These are phyloP conservation scores for Caenorhabditis sp. DNA, from an alignment of 2,888 invertebrate genomes.

Conservation along the genomic window DNA sequence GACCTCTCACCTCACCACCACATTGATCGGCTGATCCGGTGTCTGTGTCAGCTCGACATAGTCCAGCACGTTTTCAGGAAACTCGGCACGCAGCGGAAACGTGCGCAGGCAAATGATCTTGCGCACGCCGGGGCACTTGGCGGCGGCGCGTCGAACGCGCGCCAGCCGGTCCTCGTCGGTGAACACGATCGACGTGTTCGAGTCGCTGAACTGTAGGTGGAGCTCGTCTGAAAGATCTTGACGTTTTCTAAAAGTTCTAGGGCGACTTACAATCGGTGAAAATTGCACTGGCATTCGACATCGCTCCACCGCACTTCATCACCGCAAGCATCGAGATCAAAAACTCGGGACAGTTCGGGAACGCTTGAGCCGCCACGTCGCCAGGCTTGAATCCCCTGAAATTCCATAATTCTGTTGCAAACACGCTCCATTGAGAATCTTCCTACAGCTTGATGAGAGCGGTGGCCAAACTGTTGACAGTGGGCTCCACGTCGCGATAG, in stretches of 20 bases:
- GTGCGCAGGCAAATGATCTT: slow-evolving; percentile 67
- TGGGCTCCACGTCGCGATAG: slow-evolving; percentile 57
- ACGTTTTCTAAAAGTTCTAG: no score
- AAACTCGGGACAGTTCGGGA: slow-evolving; percentile 71
- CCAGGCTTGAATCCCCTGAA: slow-evolving; percentile 68
- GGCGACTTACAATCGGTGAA: slow-evolving; percentile 76
- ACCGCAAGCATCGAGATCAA: slow-evolving; percentile 69
- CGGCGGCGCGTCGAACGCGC: slow-evolving; percentile 65
- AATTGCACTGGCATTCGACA: slow-evolving; percentile 78
- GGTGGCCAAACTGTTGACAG: slow-evolving; percentile 57
- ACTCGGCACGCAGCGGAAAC: slow-evolving; percentile 59
- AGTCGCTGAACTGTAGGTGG: slow-evolving; percentile 71
- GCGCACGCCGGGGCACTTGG: slow-evolving; percentile 58
- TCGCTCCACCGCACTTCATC: slow-evolving; percentile 75
- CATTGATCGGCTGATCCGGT: slow-evolving; percentile 45
- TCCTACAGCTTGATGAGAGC: slow-evolving; percentile 54
- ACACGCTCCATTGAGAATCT: not conserved
- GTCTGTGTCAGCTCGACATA: slow-evolving; percentile 60
- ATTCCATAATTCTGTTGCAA: not conserved
- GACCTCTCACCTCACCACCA: slow-evolving; percentile 39
- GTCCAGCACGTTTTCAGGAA: slow-evolving; percentile 63
- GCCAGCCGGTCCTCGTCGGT: slow-evolving; percentile 69
- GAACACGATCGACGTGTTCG: slow-evolving; percentile 67
- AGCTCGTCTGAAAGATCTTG: slow-evolving; percentile 69
- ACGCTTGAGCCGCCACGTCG: slow-evolving; percentile 64